Base-by-base conservation (phyloP, 2,888 invertebrate species). In the Holacanthella duospinosa region DNA sequence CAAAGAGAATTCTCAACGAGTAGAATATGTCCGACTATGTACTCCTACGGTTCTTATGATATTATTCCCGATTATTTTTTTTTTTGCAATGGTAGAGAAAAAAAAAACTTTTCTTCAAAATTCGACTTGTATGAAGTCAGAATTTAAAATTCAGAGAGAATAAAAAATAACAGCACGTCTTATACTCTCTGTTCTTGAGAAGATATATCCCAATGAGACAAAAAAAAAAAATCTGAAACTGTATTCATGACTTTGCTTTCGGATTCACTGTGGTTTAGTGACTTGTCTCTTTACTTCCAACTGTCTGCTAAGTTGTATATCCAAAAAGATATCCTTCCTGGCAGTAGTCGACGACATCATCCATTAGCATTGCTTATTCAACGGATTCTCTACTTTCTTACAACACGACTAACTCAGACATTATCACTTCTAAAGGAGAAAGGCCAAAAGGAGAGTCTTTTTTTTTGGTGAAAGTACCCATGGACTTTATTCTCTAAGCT, bases 301-400 rank as follows among this genome's bases (percentile, higher is more conserved):
- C 4, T 4, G 48, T 48, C 19, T 48, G n/a, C 21, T n/a, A 48
- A 48, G 48, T 9, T 21, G 21, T n/a, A 48, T 48, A 4, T 48
- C n/a, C 21, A 21, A 48, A 48, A 48, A 48, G n/a, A 48, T n/a
- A 36, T 36, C 16, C 16, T 36, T 6, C n/a, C n/a, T n/a, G n/a
- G n/a, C n/a, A n/a, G n/a, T n/a, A 36, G 16, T 6, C 6, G 16
- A 36, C 36, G 36, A 36, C 21, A 48, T 48, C 21, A 21, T 48
- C 48, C 48, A 48, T 48, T 48, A 48, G 48, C 48, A 48, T 48
- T 48, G 48, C 19, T 9, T 48, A 48, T 48, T 48, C 48, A 21
- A 48, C 48, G 48, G 12, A 21, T 48, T 21, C 12, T 16, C 12
- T n/a, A 21, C 48, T 21, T 9, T n/a, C 16, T 48, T 4, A 21